Evolutionary conservation across 2,797 vertebrate genomes (phyloP), one percentile per base, ranked within the genome.

Genomic region (Australoheros facetus): DNA sequence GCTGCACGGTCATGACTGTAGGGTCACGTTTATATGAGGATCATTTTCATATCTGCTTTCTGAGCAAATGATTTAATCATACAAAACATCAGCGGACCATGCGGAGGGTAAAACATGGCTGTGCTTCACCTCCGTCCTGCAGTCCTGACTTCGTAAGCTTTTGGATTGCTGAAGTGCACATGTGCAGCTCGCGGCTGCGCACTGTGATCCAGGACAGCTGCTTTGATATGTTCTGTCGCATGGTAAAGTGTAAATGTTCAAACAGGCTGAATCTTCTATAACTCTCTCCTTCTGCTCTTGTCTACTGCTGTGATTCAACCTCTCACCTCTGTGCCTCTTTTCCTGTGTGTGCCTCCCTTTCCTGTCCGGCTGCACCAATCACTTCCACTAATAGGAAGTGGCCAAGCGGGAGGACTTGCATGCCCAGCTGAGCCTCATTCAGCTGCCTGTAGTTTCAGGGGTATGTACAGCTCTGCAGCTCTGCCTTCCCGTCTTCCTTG

Each of bases 401-500:
- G 75, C 96, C 96, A 98, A 98, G 95, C 96, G 96, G 94, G 98
- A 99, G 95, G 97, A 99, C 28, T 95, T 97, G 95, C 97, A 97
- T 96, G 97, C 95, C 95, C 96, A 97, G 95, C 96, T 96, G 94
- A 98, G 97, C 96, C 97, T 98, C 95, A 98, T 97, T 97, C 98
- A 98, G 96, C 97, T 99, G 96, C 97, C 98, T 96, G 95, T 98
- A 96, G 96, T 98, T 94, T 97, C 97, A 91, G 97, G 96, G 98
- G 98, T 99, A 99, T 91, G 98, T 98, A 99, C 95, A 90, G 92
- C 87, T 79, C 85, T 89, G 93, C 90, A 87, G 91, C 92, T 73
- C 78, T 82, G 66, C 84, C 85, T 53, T 60, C 72, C 88, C 71
- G 23, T 77, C 70, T 74, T 71, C 39, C 74, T 45, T 77, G 66